Evolutionary conservation across 1,140 invertebrate species (phyloP).

Genomic region (Eulimnadia texana): DNA sequence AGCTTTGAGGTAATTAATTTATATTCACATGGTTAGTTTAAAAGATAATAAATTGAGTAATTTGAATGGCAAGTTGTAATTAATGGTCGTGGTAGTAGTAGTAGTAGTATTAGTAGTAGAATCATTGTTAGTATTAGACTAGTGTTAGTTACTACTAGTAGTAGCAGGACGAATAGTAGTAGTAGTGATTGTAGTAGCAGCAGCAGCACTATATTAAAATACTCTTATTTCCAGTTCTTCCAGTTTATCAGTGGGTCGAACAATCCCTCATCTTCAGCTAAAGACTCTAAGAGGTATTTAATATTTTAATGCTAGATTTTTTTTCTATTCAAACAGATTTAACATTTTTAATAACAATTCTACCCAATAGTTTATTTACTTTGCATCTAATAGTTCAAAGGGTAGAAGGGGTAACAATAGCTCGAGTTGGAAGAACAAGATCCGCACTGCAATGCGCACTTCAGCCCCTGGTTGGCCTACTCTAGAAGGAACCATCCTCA

Average conservation of each 20-base stretch:
- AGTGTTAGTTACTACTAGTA: too few species aligned
- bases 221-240: background rate
- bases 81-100: too few species aligned
- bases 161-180: too few species aligned
- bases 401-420: background rate
- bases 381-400: background rate
- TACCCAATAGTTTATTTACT: background rate
- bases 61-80: too few species aligned
- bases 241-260: background rate
- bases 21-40: too few species aligned
- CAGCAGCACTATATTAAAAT: too few species aligned
- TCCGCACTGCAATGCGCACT: background rate
- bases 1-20: constrained; percentile 52
- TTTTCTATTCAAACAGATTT: background rate
- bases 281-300: background rate
- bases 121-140: too few species aligned
- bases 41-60: too few species aligned
- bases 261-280: background rate
- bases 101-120: too few species aligned
- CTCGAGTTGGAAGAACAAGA: background rate
- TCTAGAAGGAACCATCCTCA: background rate
- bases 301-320: too few species aligned
- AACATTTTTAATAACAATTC: background rate
- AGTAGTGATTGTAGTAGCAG: too few species aligned
- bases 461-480: background rate